A percentile compares a stretch with the other conserved stretches of the same genome.
Evolutionary conservation across 2,888 invertebrate species (phyloP).

Genomic region (Macrosoma leucophasiata): DNA sequence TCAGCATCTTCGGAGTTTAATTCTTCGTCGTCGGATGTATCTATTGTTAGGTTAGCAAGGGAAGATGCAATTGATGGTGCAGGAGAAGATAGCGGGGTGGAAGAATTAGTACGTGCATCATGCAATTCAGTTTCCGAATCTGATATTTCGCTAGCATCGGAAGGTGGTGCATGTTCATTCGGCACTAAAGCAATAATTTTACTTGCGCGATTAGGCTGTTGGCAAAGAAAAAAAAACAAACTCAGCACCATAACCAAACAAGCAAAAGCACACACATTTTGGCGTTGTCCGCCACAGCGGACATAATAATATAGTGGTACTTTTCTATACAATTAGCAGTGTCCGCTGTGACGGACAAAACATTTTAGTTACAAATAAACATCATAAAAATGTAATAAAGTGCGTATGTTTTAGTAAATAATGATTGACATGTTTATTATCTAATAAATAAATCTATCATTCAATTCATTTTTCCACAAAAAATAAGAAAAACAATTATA

Average conservation of each 20-base stretch:
- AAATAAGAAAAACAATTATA: constrained; percentile 2
- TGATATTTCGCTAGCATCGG: constrained; percentile 2
- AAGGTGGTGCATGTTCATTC: constrained; percentile 5
- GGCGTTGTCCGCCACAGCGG: no score
- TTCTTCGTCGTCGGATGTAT: constrained; percentile 11
- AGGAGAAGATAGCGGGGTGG: constrained; percentile 1
- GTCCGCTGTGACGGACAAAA: no score
- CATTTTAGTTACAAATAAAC: no score
- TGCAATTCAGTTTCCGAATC: constrained; percentile 2
- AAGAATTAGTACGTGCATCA: constrained; percentile 2
- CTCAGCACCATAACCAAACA: constrained; percentile 2
- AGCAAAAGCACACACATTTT: constrained; percentile 2
- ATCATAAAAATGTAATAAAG: constrained; percentile 1
- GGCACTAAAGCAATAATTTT: constrained; percentile 10
- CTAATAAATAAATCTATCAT: constrained; percentile 1
- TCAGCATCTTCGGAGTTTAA: constrained; percentile 14
- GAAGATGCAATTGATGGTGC: constrained; percentile 2
- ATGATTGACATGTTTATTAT: constrained; percentile 1
- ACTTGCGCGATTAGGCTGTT: constrained; percentile 8
- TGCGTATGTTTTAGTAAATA: constrained; percentile 1
- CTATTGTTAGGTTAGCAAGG: constrained; percentile 1
- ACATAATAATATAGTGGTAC: no score
- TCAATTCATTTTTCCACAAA: constrained; percentile 1
- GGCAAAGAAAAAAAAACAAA: constrained; percentile 10
- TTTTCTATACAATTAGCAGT: no score